phyloP scores from a whole-genome alignment of 2,888 invertebrate genomes.

The Mantis religiosa region DNA sequence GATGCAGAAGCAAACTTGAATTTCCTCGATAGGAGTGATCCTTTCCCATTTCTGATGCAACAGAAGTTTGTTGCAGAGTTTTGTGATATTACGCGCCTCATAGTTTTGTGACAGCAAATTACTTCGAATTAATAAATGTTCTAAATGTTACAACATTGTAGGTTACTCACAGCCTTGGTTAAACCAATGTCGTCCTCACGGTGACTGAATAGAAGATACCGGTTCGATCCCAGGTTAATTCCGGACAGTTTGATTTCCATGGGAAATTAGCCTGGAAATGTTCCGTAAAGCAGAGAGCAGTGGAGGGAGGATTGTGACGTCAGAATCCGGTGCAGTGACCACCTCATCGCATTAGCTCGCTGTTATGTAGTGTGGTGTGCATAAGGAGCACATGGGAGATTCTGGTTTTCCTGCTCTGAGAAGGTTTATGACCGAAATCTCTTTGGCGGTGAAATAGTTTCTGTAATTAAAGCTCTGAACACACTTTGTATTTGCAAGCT shows the following conservation, averaged over 20 bases:
- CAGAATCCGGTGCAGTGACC: neutral
- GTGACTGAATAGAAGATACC: no score
- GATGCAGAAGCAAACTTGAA: no score
- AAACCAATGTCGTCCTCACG: neutral
- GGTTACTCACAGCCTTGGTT: no score
- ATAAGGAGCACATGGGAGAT: neutral
- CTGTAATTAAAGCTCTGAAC: no score
- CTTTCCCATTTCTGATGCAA: no score
- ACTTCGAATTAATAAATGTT: no score
- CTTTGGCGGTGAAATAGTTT: neutral
- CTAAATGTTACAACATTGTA: no score
- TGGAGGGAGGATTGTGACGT: neutral
- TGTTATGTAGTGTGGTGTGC: neutral
- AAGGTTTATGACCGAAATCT: neutral
- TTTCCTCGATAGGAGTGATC: no score
- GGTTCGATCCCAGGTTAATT: neutral
- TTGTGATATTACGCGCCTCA: no score
- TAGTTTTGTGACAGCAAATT: no score
- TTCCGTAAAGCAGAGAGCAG: neutral
- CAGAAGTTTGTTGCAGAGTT: no score
- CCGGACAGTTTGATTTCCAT: neutral
- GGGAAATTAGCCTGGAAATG: neutral
- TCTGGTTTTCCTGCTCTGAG: neutral
- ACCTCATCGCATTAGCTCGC: neutral
- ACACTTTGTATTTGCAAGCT: no score